Conservation (phyloP, 2,113 vertebrate genomes). For the Ceuthmochares aereus region DNA sequence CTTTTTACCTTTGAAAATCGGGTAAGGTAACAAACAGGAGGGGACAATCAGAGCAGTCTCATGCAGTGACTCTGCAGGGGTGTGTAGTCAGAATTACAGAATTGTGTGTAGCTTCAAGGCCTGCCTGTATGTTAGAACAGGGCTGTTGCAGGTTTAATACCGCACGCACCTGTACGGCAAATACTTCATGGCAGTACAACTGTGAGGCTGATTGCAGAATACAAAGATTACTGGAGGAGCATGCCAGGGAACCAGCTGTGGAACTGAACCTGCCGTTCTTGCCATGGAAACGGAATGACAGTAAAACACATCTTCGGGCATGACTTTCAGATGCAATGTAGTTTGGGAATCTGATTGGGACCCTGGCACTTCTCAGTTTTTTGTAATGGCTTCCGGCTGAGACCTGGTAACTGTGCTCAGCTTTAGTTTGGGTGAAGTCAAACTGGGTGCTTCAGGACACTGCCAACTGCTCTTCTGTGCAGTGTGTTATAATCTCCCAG, state of each 20-base stretch:
- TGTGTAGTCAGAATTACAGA: neutral
- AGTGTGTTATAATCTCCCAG: neutral
- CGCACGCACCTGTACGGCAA: neutral
- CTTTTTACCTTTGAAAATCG: neutral
- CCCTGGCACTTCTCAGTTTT: fast-evolving
- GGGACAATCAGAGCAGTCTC: neutral
- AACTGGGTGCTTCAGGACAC: neutral
- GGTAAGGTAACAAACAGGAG: neutral
- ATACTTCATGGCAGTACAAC: neutral
- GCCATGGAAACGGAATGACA: neutral
- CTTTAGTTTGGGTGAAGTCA: neutral
- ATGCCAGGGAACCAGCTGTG: neutral
- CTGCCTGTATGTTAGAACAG: neutral
- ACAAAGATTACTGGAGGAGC: neutral
- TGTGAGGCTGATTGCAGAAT: fast-evolving
- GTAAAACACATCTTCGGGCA: neutral
- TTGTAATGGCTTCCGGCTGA: neutral
- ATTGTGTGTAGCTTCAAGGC: neutral
- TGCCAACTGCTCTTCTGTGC: neutral
- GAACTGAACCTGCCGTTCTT: neutral
- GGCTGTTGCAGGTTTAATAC: neutral
- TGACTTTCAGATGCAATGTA: neutral
- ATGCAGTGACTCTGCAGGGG: neutral
- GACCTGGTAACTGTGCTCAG: neutral
- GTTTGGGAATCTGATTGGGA: neutral